Base-by-base conservation (phyloP, 2,113 vertebrate species). In the Oncorhynchus kisutch region DNA sequence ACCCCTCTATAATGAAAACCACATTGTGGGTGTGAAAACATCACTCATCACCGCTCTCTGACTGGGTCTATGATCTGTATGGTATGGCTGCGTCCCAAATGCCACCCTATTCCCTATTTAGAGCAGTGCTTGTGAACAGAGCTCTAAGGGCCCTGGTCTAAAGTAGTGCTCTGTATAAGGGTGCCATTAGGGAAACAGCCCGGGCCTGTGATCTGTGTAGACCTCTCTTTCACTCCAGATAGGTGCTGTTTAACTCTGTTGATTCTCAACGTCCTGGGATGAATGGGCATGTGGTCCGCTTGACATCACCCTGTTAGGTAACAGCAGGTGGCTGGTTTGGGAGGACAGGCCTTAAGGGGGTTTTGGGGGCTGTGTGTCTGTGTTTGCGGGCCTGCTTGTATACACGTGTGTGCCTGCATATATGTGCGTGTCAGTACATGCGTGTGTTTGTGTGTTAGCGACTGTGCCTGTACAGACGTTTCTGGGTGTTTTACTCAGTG, bases 351-450 rank as follows among this genome's bases (percentile, higher is more conserved):
- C 2, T n/a, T 13, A 6, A 16, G 24, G 27, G 25, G 9, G 27
- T 27, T 13, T 12, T 25, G 24, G 22, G 24, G 3, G 64, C 22
- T 29, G 27, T 67, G 16, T 67, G 65, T 67, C 12, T 67, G 65
- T 14, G 67, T 24, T 39, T 27, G 24, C n/a, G 20, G 13, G 31
- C 51, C 7, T 34, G 45, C 4, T 1, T 1, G 24, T 8, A 7
- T 54, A 24, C 4, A 59, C n/a, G 48, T 34, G 29, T 49, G 70
- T 68, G 39, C 51, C 6, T 14, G 65, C 67, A 59, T 67, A 31
- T 74, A 51, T 76, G 67, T 74, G 60, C 16, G n/a, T 27, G 49
- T 70, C 5, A 74, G 34, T 39, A 18, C n/a, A 12, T 59, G 27
- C 34, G 45, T 2, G 34, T 54, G 54, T 72, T 27, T 25, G 71